These are phyloP conservation scores for Lydus trimaculatus DNA, from an alignment of 2,888 invertebrate genomes.

Conservation along the genomic window DNA sequence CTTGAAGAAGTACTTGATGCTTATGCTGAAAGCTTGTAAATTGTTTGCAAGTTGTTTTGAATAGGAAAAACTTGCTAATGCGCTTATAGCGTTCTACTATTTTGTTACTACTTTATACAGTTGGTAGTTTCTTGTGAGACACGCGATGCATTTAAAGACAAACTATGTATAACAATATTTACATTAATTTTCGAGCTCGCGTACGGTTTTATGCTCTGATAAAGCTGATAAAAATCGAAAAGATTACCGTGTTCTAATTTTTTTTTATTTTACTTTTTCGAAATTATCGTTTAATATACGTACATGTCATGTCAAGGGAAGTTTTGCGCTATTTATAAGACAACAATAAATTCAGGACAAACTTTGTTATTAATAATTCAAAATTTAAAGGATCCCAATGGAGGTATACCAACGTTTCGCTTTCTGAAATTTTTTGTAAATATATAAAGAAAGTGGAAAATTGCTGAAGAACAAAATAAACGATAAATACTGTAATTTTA, in stretches of 20 bases:
- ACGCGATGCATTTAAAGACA: background rate
- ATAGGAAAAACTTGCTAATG: no score
- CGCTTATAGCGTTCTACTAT: no score
- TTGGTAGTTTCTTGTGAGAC: no score
- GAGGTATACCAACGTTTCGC: background rate
- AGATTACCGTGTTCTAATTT: conserved; percentile 3
- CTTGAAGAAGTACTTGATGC: no score
- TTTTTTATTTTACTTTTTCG: background rate
- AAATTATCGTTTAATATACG: no score
- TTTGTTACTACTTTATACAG: no score
- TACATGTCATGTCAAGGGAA: background rate
- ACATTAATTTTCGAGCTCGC: background rate
- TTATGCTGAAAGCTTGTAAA: no score
- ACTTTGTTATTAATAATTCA: background rate
- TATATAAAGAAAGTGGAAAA: background rate
- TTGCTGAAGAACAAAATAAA: background rate
- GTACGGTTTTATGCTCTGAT: background rate
- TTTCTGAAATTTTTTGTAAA: background rate
- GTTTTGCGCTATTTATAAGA: background rate
- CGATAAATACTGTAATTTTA: background rate
- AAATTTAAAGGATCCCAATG: background rate
- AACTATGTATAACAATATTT: background rate
- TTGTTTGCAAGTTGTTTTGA: no score
- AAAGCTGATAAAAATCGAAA: background rate
- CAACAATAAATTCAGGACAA: background rate